Base-by-base conservation (phyloP, 2,888 invertebrate genomes). In the Lymantria dispar region DNA sequence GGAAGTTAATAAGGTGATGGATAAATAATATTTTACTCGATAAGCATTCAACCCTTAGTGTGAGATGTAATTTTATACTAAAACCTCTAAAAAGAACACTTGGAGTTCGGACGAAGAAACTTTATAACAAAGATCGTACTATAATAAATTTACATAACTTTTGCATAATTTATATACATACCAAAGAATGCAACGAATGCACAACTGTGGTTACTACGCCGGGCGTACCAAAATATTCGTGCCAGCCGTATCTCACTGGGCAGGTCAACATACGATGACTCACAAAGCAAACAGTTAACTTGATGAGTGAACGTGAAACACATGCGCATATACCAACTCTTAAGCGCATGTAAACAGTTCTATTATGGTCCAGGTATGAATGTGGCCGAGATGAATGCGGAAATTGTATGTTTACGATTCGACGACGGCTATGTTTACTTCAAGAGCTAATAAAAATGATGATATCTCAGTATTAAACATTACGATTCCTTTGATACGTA, bases 231-330 rank as follows among this genome's bases (percentile, higher is more conserved):
- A 66, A 60, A 54, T 54, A 66, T 59, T 62, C 54, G 50, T 49
- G 8, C 40, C 7, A 38, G 15, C 40, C 40, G 2, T 40, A 40
- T 40, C 40, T 40, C 40, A 40, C 40, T 58, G 52, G 48, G 56
- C 70, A 75, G 85, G 86, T 85, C 83, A 85, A 83, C 78, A 84
- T 58, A 71, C 80, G 71, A 64, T 85, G 86, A 86, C 60, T 86
- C 86, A 85, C 63, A 64, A 66, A 73, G 76, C 40, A 14, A 40
- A 40, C 40, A 40, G 77, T 74, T 68, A 74, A 72, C 70, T 69
- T 52, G 66, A 62, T 68, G 66, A 60, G 60, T 45, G 37, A 43
- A 43, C 55, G 45, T 60, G 50, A 62, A 57, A 48, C 54, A 60
- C 53, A 68, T 60, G 39, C 48, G 56, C 53, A 47, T 60, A 65